phyloP scores from a whole-genome alignment of 2,113 vertebrate species.

The Caloenas nicobarica region DNA sequence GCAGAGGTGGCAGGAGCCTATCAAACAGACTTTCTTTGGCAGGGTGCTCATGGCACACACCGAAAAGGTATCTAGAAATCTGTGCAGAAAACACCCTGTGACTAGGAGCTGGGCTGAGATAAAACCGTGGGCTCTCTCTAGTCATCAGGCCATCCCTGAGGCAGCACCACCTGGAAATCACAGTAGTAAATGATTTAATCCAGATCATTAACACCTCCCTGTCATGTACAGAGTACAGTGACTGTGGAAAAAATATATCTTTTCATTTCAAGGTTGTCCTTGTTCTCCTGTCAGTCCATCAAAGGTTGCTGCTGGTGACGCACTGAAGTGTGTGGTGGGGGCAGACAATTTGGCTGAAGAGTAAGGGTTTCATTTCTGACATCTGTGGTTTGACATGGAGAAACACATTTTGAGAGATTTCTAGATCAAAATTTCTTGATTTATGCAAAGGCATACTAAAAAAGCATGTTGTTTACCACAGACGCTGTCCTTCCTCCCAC shows the following conservation, averaged over 20 bases:
- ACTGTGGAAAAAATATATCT: not conserved
- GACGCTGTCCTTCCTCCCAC: not conserved
- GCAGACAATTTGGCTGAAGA: not conserved
- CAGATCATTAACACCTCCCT: not conserved
- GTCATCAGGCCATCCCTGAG: not conserved
- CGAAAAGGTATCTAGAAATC: not conserved
- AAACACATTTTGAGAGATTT: not conserved
- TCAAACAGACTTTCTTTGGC: not conserved
- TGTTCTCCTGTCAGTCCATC: not conserved
- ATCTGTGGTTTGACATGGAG: not conserved
- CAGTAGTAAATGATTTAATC: not conserved
- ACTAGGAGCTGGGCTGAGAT: not conserved
- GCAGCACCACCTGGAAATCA: not conserved
- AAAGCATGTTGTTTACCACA: not conserved
- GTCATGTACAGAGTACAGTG: rapidly evolving
- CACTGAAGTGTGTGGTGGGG: rapidly evolving
- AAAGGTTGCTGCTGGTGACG: not conserved
- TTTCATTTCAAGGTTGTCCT: not conserved
- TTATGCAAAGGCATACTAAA: not conserved
- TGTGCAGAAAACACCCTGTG: not conserved
- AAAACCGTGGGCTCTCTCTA: not conserved
- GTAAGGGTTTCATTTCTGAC: not conserved
- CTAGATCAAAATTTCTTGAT: not conserved
- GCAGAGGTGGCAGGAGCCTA: not conserved
- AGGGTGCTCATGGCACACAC: rapidly evolving